A percentile compares a stretch with the other conserved stretches of the same genome.
Conservation (phyloP, 2,797 vertebrate species). For the Merluccius polli region DNA sequence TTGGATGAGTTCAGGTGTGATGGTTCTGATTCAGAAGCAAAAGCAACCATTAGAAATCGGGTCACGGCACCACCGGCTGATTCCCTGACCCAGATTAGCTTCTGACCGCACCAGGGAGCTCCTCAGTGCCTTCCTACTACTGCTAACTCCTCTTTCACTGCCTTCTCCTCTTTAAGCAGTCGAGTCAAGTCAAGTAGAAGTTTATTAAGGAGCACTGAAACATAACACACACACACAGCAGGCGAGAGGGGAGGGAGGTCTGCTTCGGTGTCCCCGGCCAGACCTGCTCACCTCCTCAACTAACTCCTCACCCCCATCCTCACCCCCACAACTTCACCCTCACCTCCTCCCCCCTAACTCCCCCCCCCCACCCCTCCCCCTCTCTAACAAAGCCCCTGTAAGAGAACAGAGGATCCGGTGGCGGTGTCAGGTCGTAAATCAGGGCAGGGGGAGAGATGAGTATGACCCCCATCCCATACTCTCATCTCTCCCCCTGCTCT, state of each 20-base stretch:
- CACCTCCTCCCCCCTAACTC: not conserved
- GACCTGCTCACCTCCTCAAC: slow-evolving; percentile 7
- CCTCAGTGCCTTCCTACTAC: slow-evolving; percentile 11
- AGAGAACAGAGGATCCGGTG: slow-evolving; percentile 61
- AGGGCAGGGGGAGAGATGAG: no score
- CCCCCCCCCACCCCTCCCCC: slow-evolving; percentile 22
- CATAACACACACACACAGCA: slow-evolving; percentile 41
- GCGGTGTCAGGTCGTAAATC: slow-evolving; percentile 71
- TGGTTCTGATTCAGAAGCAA: not conserved
- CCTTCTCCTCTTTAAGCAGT: slow-evolving; percentile 11
- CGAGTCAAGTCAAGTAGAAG: no score
- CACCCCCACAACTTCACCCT: no score
- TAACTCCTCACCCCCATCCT: not conserved
- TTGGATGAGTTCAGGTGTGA: no score
- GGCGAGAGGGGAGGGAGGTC: slow-evolving; percentile 31
- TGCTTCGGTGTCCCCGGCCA: slow-evolving; percentile 22
- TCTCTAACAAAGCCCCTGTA: slow-evolving; percentile 60
- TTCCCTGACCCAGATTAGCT: not conserved
- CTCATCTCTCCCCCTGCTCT: slow-evolving; percentile 54
- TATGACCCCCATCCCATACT: slow-evolving; percentile 60
- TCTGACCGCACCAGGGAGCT: not conserved
- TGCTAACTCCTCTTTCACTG: not conserved
- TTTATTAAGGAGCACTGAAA: slow-evolving; percentile 39
- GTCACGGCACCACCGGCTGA: not conserved
- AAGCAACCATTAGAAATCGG: not conserved